phyloP scores from a whole-genome alignment of 2,113 vertebrate genomes.

The Motacilla alba region DNA sequence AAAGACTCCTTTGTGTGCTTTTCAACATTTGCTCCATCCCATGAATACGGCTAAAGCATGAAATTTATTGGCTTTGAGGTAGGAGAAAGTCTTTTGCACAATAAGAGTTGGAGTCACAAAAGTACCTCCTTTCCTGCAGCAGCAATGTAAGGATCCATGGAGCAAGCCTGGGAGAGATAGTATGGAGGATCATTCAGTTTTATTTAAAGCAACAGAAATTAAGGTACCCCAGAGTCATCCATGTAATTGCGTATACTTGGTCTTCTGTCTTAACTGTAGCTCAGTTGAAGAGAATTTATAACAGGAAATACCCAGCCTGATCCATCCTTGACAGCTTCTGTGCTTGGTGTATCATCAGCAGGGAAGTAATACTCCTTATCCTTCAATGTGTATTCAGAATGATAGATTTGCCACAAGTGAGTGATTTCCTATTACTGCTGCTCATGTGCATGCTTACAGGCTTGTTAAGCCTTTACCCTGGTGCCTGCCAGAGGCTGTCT shows the following conservation, averaged over 20 bases:
- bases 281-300: neutral
- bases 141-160: neutral
- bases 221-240: neutral
- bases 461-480: neutral
- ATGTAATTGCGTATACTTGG: neutral
- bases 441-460: neutral
- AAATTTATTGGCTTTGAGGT: neutral
- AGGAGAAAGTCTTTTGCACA: neutral
- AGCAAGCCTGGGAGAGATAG: neutral
- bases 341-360: neutral
- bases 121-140: neutral
- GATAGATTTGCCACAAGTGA: neutral
- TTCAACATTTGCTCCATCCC: neutral
- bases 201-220: conserved; percentile 3
- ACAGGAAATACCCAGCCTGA: neutral
- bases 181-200: neutral
- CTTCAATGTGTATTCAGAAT: neutral
- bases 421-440: neutral
- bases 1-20: neutral
- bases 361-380: neutral
- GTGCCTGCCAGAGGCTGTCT: neutral
- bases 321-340: neutral
- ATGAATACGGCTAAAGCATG: neutral
- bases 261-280: neutral
- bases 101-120: neutral